Percentiles rank a stretch among this genome's conserved stretches.
Conservation (phyloP, 2,888 invertebrate species). For the Argyra leucocephala region DNA sequence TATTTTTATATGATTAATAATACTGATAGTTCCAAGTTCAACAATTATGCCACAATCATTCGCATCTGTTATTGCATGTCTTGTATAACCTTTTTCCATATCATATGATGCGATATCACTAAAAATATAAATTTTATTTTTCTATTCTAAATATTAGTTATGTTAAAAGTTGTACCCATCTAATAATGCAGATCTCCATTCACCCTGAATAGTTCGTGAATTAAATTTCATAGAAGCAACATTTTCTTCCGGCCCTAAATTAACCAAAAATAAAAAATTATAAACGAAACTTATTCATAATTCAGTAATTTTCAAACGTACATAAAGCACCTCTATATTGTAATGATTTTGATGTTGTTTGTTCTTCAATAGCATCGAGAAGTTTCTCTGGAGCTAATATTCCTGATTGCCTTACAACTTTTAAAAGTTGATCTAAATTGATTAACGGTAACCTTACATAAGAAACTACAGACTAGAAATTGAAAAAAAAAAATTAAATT, state of each 20-base stretch:
- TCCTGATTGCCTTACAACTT: conserved; percentile 76
- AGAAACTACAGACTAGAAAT: conserved; percentile 49
- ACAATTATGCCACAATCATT: conserved; percentile 75
- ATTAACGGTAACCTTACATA: conserved; percentile 77
- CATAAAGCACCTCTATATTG: conserved; percentile 74
- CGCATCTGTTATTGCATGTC: conserved; percentile 74
- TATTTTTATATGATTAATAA: conserved; percentile 87
- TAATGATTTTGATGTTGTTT: conserved; percentile 70
- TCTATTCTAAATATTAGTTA: not conserved
- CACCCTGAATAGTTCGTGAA: conserved; percentile 81
- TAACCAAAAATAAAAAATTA: not conserved
- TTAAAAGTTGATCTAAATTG: conserved; percentile 75
- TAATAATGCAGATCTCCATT: conserved; percentile 76
- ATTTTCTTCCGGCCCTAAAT: conserved; percentile 78
- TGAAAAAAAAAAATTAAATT: no score
- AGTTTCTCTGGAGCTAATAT: conserved; percentile 82
- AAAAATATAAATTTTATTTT: not conserved
- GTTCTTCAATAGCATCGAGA: conserved; percentile 87
- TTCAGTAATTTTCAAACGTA: conserved; percentile 39
- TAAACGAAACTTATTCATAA: conserved; percentile 11
- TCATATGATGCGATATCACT: conserved; percentile 71
- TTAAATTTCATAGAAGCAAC: conserved; percentile 72
- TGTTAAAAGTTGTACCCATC: conserved; percentile 51
- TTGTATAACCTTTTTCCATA: conserved; percentile 85
- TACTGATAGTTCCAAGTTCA: conserved; percentile 71